Evolutionary conservation across 2,113 vertebrate genomes (phyloP).

Genomic region (Taxidea taxus): DNA sequence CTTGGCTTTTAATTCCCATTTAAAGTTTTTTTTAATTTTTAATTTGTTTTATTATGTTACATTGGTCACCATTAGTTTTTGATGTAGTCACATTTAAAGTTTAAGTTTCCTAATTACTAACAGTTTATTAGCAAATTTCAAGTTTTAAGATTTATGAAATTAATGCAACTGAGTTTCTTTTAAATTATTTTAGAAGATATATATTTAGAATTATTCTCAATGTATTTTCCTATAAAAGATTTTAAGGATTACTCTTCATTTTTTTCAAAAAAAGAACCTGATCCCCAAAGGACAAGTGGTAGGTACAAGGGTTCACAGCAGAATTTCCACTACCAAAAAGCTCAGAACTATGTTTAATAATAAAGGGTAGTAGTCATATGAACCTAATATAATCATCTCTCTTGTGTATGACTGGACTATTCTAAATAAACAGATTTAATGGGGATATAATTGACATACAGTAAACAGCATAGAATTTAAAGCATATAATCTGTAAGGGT

Average conservation of each 20-base stretch:
- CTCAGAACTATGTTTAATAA: not conserved
- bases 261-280: not conserved
- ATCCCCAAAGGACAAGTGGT: not conserved
- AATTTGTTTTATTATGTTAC: no score
- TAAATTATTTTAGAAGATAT: not conserved
- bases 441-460: not conserved
- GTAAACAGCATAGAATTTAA: slow-evolving; percentile 29
- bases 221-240: not conserved
- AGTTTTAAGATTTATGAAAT: slow-evolving; percentile 14
- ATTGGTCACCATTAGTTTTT: no score
- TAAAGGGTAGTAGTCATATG: not conserved
- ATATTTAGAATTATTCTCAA: not conserved
- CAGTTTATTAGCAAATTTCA: not conserved
- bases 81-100: not conserved
- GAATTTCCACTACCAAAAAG: not conserved
- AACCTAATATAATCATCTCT: not conserved
- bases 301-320: not conserved
- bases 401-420: not conserved
- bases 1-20: not conserved
- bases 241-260: not conserved
- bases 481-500: not conserved
- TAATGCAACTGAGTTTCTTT: slow-evolving; percentile 4
- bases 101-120: not conserved
- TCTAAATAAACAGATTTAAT: not conserved
- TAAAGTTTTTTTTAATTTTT: not conserved